Conservation (phyloP, 2,888 invertebrate species). For the Dryocosmus kuriphilus region DNA sequence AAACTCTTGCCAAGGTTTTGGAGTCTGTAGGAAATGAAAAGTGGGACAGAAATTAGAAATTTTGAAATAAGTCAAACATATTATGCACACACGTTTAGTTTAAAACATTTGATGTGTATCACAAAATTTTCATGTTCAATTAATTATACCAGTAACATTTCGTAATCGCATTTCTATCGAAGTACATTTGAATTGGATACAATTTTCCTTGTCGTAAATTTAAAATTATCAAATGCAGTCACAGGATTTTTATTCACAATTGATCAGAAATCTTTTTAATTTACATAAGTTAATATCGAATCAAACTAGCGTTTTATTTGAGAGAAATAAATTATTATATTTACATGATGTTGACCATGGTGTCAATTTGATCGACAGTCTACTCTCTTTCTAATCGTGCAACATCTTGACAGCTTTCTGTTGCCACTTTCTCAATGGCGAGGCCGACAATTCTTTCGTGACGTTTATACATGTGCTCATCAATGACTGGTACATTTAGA, state of each 20-base stretch:
- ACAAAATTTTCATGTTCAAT: no score
- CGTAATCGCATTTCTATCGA: no score
- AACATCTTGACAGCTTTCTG: slow-evolving; percentile 3
- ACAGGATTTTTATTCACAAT: background rate
- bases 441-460: background rate
- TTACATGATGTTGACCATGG: background rate
- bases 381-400: background rate
- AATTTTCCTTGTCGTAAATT: no score
- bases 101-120: no score
- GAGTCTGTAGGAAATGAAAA: background rate
- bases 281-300: background rate
- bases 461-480: background rate
- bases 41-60: background rate
- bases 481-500: background rate
- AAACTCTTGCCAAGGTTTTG: background rate
- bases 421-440: background rate
- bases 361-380: background rate
- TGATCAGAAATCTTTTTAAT: background rate
- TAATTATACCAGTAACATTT: no score
- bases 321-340: background rate
- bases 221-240: no score
- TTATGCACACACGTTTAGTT: background rate
- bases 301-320: background rate
- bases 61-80: background rate
- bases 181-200: no score